Percentiles rank a stretch among this genome's conserved stretches.
phyloP scores from a whole-genome alignment of 2,113 vertebrate species.

The Osmerus mordax region DNA sequence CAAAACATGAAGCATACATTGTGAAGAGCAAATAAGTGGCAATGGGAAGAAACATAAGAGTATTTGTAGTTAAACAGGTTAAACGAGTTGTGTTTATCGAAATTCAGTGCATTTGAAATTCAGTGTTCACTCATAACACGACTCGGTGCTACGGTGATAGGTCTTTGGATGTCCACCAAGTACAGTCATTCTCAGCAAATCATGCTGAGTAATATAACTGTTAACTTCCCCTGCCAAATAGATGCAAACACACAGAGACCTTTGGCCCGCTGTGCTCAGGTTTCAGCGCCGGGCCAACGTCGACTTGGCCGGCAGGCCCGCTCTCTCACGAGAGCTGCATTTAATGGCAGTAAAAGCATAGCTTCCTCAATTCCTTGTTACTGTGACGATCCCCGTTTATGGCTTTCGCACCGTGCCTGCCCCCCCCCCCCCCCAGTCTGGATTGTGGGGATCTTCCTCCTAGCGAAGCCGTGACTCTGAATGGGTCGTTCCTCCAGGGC shows the following conservation, averaged over 20 bases:
- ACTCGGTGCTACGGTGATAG: conserved; percentile 19
- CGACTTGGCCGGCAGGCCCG: conserved; percentile 22
- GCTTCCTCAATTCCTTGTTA: background rate
- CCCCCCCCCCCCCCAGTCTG: conserved; percentile 6
- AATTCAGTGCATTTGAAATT: conserved; percentile 15
- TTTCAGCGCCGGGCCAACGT: conserved; percentile 12
- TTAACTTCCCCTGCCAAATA: conserved; percentile 41
- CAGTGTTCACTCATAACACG: conserved; percentile 29
- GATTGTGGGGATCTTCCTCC: conserved; percentile 19
- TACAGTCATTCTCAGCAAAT: conserved; percentile 40
- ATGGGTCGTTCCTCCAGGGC: conserved; percentile 27
- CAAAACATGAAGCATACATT: no score
- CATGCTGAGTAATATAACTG: background rate
- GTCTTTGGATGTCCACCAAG: conserved; percentile 22
- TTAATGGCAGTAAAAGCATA: background rate
- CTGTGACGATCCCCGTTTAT: conserved; percentile 28
- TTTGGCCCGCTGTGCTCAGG: conserved; percentile 36
- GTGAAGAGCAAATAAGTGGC: no score
- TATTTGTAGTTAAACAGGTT: no score
- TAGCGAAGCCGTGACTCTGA: conserved; percentile 46
- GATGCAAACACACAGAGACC: conserved; percentile 6
- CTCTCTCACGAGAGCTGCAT: background rate
- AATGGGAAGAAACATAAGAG: no score
- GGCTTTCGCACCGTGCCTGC: conserved; percentile 16
- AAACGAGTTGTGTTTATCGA: background rate